Conservation (phyloP, 2,888 invertebrate genomes). For the Nemotelus pantherinus region DNA sequence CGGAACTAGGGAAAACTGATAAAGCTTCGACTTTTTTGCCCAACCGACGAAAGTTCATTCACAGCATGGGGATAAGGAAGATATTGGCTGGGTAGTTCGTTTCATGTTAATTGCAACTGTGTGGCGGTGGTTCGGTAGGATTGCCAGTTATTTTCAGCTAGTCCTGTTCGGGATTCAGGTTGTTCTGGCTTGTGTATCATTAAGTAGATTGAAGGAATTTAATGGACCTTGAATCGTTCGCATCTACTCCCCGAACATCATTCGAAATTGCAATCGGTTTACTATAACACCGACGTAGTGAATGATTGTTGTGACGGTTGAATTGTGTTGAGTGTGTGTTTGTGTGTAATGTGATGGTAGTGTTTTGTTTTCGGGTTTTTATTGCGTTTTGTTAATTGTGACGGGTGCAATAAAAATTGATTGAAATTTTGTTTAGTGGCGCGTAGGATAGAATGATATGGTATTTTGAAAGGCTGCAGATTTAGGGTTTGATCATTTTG, state of each 20-base stretch:
- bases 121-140: neutral
- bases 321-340: neutral
- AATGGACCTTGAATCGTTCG: conserved; percentile 52
- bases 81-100: neutral
- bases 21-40: neutral
- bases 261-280: conserved; percentile 50
- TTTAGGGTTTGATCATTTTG: too few relatives aligned
- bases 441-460: conserved; percentile 26
- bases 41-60: neutral
- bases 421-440: conserved; percentile 31
- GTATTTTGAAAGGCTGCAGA: too few relatives aligned
- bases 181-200: conserved; percentile 10
- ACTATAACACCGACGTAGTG: conserved; percentile 38
- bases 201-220: conserved; percentile 51
- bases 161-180: neutral
- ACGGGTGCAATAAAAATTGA: conserved; percentile 39
- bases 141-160: conserved; percentile 8
- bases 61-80: neutral
- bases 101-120: conserved; percentile 32
- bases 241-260: conserved; percentile 47
- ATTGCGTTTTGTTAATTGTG: conserved; percentile 41
- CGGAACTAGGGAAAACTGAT: too few relatives aligned
- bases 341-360: neutral
- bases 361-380: conserved; percentile 36
- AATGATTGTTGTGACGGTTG: neutral